These are phyloP conservation scores for Uloborus plumipes DNA, from an alignment of 2,888 invertebrate genomes.

Conservation along the genomic window DNA sequence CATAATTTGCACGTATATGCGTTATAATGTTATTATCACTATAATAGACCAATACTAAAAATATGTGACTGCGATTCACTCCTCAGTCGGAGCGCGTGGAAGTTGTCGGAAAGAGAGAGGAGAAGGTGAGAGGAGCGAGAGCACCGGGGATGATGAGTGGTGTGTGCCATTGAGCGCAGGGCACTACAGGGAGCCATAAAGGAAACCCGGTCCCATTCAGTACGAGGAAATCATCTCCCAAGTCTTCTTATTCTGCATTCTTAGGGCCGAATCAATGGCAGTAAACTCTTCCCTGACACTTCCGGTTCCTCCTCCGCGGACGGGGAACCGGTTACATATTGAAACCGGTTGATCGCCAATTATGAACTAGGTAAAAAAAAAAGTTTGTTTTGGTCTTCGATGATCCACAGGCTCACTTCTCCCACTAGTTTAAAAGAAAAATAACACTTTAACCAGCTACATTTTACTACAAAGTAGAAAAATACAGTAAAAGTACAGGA, in stretches of 20 bases:
- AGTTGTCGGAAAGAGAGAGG: background rate
- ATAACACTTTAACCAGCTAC: too few relatives aligned
- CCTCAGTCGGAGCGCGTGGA: background rate
- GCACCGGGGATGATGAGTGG: slow-evolving; percentile 39
- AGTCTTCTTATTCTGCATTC: slow-evolving; percentile 59
- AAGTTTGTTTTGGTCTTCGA: too few relatives aligned
- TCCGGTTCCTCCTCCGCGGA: slow-evolving; percentile 20
- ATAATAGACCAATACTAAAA: background rate
- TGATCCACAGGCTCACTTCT: too few relatives aligned
- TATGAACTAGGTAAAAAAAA: too few relatives aligned
- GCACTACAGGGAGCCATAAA: slow-evolving; percentile 62
- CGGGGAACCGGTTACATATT: slow-evolving; percentile 19
- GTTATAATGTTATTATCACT: too few relatives aligned
- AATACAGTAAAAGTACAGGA: too few relatives aligned
- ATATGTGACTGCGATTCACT: background rate
- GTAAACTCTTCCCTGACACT: slow-evolving; percentile 55
- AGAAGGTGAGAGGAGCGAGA: background rate
- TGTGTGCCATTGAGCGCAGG: slow-evolving; percentile 42
- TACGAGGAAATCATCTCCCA: slow-evolving; percentile 56
- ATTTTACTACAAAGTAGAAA: too few relatives aligned
- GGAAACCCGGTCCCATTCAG: slow-evolving; percentile 60
- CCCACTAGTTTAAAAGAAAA: too few relatives aligned
- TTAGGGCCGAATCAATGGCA: slow-evolving; percentile 61
- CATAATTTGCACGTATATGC: too few relatives aligned
- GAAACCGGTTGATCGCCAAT: background rate